These are phyloP conservation scores for Oreotrochilus melanogaster DNA, from an alignment of 2,113 vertebrate species.

Conservation along the genomic window DNA sequence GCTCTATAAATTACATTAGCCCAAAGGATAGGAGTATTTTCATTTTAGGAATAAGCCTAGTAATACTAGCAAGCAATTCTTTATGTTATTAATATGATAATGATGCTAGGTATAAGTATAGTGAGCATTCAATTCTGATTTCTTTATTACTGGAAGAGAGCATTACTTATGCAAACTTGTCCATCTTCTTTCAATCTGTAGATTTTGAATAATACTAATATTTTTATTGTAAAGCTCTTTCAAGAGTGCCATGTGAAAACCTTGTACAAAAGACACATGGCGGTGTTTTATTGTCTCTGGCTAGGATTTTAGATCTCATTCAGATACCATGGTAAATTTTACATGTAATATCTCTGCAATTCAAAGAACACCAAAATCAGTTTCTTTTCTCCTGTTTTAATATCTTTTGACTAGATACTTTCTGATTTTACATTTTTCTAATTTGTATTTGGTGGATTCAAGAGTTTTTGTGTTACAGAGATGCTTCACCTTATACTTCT, in stretches of 20 bases:
- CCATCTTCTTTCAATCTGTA: not conserved
- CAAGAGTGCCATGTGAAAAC: not conserved
- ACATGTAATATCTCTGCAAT: not conserved
- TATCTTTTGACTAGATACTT: not conserved
- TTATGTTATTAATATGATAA: not conserved
- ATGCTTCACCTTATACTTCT: not conserved
- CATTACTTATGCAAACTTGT: not conserved
- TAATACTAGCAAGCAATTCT: not conserved
- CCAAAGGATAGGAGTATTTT: not conserved
- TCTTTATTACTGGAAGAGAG: not conserved
- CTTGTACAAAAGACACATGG: accelerated
- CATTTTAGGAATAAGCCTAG: not conserved
- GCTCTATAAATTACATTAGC: not conserved
- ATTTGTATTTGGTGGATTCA: not conserved
- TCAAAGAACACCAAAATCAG: not conserved
- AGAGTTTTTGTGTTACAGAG: not conserved
- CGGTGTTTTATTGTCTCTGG: not conserved
- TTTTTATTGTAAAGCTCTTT: not conserved
- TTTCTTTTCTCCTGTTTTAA: not conserved
- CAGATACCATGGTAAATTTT: not conserved
- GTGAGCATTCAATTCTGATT: not conserved
- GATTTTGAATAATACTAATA: not conserved
- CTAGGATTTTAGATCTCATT: not conserved
- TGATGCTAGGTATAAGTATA: not conserved
- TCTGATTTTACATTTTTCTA: not conserved